Conservation (phyloP, 2,888 invertebrate genomes). For the Andrena hattorfiana region DNA sequence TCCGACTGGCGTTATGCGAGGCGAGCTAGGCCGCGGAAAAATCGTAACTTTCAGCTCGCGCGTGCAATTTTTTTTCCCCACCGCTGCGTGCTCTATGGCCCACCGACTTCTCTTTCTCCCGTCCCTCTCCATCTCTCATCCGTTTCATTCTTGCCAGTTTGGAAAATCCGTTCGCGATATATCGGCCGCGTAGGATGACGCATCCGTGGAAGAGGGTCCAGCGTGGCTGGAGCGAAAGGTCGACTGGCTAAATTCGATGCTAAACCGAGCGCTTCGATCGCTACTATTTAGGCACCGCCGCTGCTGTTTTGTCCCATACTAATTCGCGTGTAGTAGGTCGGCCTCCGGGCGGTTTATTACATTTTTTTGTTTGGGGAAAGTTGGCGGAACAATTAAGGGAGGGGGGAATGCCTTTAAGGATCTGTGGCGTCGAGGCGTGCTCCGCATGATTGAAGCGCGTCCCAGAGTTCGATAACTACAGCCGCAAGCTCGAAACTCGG, state of each 20-base stretch:
- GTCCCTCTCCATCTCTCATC: no score
- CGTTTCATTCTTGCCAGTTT: constrained; percentile 34
- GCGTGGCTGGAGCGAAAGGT: not conserved
- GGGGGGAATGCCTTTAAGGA: constrained; percentile 34
- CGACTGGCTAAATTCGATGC: no score
- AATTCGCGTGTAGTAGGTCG: no score
- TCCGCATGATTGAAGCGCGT: constrained; percentile 20
- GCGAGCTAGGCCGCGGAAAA: constrained; percentile 59
- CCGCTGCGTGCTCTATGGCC: constrained; percentile 7
- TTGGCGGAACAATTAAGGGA: constrained; percentile 28
- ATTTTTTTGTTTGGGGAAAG: constrained; percentile 4
- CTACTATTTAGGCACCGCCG: no score
- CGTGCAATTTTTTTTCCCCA: constrained; percentile 53
- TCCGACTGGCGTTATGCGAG: constrained; percentile 36
- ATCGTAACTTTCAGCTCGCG: constrained; percentile 70
- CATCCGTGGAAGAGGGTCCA: not conserved
- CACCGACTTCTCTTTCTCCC: constrained; percentile 44
- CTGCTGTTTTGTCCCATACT: no score
- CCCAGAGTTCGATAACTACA: constrained; percentile 45
- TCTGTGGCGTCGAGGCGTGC: constrained; percentile 18
- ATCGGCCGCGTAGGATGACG: constrained; percentile 38
- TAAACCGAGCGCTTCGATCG: no score
- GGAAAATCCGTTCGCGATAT: constrained; percentile 56
- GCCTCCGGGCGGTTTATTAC: not conserved
- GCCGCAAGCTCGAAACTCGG: constrained; percentile 63